These are phyloP conservation scores for Asarcornis scutulata DNA, from an alignment of 2,113 vertebrate genomes.

Conservation along the genomic window DNA sequence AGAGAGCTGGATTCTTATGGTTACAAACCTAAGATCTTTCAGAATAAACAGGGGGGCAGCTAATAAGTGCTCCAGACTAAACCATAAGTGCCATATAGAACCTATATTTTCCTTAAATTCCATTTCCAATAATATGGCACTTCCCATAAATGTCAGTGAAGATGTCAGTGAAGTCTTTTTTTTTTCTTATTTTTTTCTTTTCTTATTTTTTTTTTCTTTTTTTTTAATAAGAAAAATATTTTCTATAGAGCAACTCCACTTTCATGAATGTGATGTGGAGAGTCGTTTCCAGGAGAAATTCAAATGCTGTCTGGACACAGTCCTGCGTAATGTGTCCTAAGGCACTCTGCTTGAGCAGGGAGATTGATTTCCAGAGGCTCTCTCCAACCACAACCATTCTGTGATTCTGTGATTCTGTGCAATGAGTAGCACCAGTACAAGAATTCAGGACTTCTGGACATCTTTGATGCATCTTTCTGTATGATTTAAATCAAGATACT, in stretches of 20 bases:
- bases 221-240: background rate
- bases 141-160: background rate
- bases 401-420: too few relatives aligned
- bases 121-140: background rate
- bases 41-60: background rate
- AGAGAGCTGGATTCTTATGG: background rate
- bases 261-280: background rate
- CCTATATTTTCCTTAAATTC: background rate
- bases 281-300: too few relatives aligned
- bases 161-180: background rate
- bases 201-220: background rate
- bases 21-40: background rate
- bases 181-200: background rate
- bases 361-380: too few relatives aligned
- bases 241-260: background rate
- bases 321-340: too few relatives aligned
- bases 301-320: too few relatives aligned
- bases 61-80: background rate
- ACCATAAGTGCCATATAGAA: too few relatives aligned
- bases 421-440: background rate
- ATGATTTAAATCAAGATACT: background rate
- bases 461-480: background rate
- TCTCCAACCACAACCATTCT: too few relatives aligned
- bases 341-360: too few relatives aligned
- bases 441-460: background rate